Evolutionary conservation across 2,113 vertebrate species (phyloP), one percentile per base, ranked within the genome.

Genomic region (Arothron firmamentum): DNA sequence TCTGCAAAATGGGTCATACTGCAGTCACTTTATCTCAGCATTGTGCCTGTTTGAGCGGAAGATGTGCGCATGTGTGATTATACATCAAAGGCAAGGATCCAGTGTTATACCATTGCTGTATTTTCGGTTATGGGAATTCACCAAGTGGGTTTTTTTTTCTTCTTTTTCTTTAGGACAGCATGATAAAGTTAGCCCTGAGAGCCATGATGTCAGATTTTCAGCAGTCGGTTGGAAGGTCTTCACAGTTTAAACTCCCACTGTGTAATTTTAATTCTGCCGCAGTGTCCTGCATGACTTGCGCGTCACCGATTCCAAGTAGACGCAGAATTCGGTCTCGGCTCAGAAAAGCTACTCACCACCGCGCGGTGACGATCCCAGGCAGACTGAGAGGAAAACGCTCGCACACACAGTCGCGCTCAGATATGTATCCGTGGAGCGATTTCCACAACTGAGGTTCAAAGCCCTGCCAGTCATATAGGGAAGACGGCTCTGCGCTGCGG

Each of bases 1-100:
- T 81, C 78, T 82, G 85, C 68, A 84, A 89, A 89, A 89, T 85
- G 80, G 85, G 85, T 88, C 84, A 88, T 60, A 74, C 80, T 81
- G 82, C 87, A 85, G 80, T 84, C 72, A 75, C 75, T 85, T 75
- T 81, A 82, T 82, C 80, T 78, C 75, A 85, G 78, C 67, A 85
- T 86, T 83, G 75, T 86, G 80, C 62, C 62, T 75, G 69, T 61
- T 60, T 59, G 71, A 70, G 76, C 51, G 71, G 65, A 52, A 66
- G 74, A 70, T 65, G 56, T 86, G 80, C 65, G 75, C 79, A 80
- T 80, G 59, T 83, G 82, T 67, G 79, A 78, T 80, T 70, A 66
- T 34, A 84, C 84, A 79, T 86, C 82, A 89, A 89, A 87, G 87
- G 70, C 70, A 74, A 81, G 70, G 62, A 71, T 78, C 50, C 50